Percentiles rank a stretch among this genome's conserved stretches.
These are phyloP conservation scores for Aegithalos caudatus DNA, from an alignment of 2,113 vertebrate genomes.

Conservation along the genomic window DNA sequence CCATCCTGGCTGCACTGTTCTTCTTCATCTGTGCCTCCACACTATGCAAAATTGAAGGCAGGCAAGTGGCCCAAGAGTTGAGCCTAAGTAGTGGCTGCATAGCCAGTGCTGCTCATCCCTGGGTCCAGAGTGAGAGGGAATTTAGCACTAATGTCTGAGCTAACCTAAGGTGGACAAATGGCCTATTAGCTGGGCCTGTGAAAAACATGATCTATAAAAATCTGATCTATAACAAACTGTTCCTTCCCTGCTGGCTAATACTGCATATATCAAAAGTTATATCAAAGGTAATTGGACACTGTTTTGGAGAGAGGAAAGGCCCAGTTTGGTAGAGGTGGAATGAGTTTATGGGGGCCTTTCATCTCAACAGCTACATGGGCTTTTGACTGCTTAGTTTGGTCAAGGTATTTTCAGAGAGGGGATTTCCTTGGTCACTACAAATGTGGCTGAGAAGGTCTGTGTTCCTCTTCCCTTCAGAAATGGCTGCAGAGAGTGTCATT, in stretches of 20 bases:
- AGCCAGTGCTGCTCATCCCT: background rate
- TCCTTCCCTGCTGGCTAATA: background rate
- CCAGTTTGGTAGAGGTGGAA: background rate
- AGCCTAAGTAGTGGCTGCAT: background rate
- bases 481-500: background rate
- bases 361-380: background rate
- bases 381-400: background rate
- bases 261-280: background rate
- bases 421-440: background rate
- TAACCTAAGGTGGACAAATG: background rate
- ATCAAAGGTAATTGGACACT: background rate
- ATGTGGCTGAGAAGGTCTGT: background rate
- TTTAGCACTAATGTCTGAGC: background rate
- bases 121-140: fast-evolving
- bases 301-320: background rate
- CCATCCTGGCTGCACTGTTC: background rate
- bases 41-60: background rate
- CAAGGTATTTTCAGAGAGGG: background rate
- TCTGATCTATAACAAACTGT: background rate
- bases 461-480: background rate
- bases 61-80: background rate
- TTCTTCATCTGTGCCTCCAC: background rate
- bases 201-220: background rate
- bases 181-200: background rate
- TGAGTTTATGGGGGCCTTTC: background rate